Evolutionary conservation across 2,797 vertebrate genomes (phyloP).

Genomic region (Pelobates cultripes): DNA sequence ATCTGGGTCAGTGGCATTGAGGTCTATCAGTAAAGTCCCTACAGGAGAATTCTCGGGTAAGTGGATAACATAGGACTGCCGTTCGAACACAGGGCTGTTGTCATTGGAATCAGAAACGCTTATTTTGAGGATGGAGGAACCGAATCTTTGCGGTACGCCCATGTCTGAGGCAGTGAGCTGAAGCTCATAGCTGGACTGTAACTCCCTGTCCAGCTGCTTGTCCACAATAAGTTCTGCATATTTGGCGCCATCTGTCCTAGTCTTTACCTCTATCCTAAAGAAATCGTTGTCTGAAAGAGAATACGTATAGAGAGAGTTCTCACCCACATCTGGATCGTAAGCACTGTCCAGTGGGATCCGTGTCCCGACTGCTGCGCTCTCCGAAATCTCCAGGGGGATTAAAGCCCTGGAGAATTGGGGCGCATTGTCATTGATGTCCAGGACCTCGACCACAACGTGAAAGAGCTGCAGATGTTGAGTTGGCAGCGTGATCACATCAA

Average conservation of each 20-base stretch:
- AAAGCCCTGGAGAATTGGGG: slow-evolving; percentile 90
- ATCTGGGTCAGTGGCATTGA: slow-evolving; percentile 96
- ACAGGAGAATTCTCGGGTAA: slow-evolving; percentile 85
- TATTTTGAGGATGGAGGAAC: slow-evolving; percentile 90
- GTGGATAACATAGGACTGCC: slow-evolving; percentile 83
- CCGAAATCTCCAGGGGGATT: slow-evolving; percentile 93
- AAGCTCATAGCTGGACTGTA: slow-evolving; percentile 87
- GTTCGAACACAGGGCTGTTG: slow-evolving; percentile 92
- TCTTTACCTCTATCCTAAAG: slow-evolving; percentile 89
- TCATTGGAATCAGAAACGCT: slow-evolving; percentile 96
- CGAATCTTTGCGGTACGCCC: slow-evolving; percentile 86
- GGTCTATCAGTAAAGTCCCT: slow-evolving; percentile 88
- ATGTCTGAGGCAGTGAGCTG: slow-evolving; percentile 90
- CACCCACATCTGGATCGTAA: slow-evolving; percentile 90
- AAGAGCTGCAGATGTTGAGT: slow-evolving; percentile 94
- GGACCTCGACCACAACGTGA: slow-evolving; percentile 92
- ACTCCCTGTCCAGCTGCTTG: slow-evolving; percentile 88
- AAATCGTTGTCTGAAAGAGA: slow-evolving; percentile 88
- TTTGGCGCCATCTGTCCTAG: slow-evolving; percentile 91
- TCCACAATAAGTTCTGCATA: slow-evolving; percentile 93
- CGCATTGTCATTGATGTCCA: slow-evolving; percentile 97
- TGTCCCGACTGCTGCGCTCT: slow-evolving; percentile 92
- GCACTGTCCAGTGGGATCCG: slow-evolving; percentile 92
- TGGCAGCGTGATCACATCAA: slow-evolving; percentile 94
- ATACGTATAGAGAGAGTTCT: slow-evolving; percentile 91